Conservation (phyloP, 2,113 vertebrate genomes). For the Hypocryptadius cinnamomeus region DNA sequence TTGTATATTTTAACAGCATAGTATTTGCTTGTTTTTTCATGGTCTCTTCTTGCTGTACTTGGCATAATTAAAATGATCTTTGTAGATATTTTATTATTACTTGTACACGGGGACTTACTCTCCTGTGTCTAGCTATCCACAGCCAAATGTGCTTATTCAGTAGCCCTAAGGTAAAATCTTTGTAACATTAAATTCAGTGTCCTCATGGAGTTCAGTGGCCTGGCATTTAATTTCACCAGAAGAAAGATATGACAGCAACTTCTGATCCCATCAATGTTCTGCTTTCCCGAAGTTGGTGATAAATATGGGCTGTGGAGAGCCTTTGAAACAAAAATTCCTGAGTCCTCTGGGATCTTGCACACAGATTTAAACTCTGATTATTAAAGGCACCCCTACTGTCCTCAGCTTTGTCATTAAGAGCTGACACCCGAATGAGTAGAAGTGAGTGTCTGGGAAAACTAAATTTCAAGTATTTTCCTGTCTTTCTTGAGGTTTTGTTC, state of each 20-base stretch:
- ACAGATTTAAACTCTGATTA: background rate
- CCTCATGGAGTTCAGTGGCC: background rate
- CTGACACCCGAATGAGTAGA: background rate
- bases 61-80: background rate
- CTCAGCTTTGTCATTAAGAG: background rate
- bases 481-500: background rate
- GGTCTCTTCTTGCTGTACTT: background rate
- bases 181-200: background rate
- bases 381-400: background rate
- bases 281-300: background rate
- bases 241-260: background rate
- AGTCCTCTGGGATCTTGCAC: background rate
- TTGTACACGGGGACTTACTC: background rate
- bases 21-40: background rate
- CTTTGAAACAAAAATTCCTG: background rate
- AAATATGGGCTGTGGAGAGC: background rate
- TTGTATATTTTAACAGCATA: background rate
- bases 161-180: background rate
- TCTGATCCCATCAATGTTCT: background rate
- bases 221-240: background rate
- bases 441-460: background rate
- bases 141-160: background rate
- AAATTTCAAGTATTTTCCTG: background rate
- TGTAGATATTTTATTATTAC: background rate
- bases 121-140: background rate